A percentile compares a stretch with the other conserved stretches of the same genome.
Evolutionary conservation across 2,113 vertebrate species (phyloP).

Genomic region (Scopus umbretta): DNA sequence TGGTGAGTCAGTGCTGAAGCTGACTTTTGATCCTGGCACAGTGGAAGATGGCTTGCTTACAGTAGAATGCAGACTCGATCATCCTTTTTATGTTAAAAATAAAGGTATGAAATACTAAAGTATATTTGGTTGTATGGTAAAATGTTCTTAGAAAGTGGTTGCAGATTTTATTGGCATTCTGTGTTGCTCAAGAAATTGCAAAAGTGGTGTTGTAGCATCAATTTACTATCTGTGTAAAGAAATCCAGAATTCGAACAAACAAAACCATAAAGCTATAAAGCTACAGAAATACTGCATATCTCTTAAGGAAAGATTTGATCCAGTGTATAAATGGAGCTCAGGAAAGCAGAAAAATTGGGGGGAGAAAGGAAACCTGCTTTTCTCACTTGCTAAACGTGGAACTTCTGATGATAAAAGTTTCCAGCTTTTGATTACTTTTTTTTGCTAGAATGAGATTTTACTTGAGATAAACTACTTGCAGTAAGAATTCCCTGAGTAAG

Average conservation of each 20-base stretch:
- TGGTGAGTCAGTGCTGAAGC: conserved; percentile 90
- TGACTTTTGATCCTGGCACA: conserved; percentile 97
- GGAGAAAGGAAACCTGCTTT: not conserved
- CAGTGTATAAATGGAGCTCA: not conserved
- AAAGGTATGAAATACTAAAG: conserved; percentile 82
- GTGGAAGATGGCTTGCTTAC: conserved; percentile 85
- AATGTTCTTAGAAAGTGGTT: conserved; percentile 5
- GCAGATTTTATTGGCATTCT: not conserved
- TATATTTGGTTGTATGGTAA: not conserved
- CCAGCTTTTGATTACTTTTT: not conserved
- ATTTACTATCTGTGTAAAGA: not conserved
- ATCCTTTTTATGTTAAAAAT: conserved; percentile 97
- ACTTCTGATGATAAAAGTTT: not conserved
- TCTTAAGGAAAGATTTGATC: not conserved
- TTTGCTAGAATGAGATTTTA: not conserved
- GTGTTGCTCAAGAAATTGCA: not conserved
- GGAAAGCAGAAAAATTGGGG: not conserved
- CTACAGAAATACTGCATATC: not conserved
- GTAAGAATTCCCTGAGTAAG: not conserved
- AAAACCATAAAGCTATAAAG: not conserved
- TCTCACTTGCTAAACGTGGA: not conserved
- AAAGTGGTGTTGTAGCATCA: not conserved
- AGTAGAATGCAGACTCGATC: conserved; percentile 93
- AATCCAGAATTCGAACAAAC: not conserved
- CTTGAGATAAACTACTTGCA: not conserved